Evolutionary conservation across 1,140 invertebrate genomes (phyloP).

Genomic region (Heliconius eleuchia): DNA sequence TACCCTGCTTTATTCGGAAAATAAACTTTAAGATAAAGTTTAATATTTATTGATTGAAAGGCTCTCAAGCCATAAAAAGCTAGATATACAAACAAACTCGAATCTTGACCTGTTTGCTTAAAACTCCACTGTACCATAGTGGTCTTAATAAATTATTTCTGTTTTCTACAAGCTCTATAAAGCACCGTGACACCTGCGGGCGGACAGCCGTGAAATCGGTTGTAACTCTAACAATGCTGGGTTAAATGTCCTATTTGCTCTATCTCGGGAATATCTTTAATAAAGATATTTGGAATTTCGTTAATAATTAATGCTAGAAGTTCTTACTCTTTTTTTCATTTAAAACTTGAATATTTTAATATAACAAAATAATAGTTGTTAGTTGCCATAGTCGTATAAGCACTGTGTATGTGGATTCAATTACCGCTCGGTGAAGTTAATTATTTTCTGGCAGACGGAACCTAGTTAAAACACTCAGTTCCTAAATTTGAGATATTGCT

Average conservation of each 20-base stretch:
- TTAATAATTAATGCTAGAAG: background rate
- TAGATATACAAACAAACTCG: too few relatives aligned
- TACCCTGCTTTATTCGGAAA: too few relatives aligned
- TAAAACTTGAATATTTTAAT: too few relatives aligned
- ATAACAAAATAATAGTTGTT: too few relatives aligned
- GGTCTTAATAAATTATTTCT: background rate
- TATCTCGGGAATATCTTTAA: background rate
- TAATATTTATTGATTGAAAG: too few relatives aligned
- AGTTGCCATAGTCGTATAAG: too few relatives aligned
- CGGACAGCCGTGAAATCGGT: slow-evolving; percentile 31
- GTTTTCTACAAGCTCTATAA: background rate
- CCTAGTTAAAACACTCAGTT: background rate
- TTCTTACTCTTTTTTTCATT: too few relatives aligned
- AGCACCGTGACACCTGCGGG: slow-evolving; percentile 14
- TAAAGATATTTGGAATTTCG: background rate
- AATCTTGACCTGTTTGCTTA: background rate
- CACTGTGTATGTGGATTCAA: too few relatives aligned
- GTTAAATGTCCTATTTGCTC: background rate
- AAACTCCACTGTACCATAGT: background rate
- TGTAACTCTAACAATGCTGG: slow-evolving; percentile 3
- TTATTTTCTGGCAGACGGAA: background rate
- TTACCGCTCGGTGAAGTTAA: too few relatives aligned
- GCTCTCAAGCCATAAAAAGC: too few relatives aligned
- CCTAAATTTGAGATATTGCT: background rate
- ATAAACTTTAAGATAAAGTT: too few relatives aligned